Base-by-base conservation (phyloP, 2,113 vertebrate genomes). In the Amblyopsis rosae region DNA sequence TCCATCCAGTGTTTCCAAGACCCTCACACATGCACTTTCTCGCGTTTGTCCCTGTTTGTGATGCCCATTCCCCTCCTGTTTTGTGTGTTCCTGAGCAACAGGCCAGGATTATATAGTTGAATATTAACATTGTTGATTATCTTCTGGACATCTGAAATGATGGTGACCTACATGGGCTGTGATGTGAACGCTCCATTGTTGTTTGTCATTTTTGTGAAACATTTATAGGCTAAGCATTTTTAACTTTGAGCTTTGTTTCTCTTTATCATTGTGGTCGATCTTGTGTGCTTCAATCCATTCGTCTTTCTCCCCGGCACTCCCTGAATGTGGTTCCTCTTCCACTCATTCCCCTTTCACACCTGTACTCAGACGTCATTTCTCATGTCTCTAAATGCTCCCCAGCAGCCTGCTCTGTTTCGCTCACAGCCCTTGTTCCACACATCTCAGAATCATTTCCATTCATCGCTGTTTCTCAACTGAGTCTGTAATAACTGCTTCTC, bases 381-480 rank as follows among this genome's bases (percentile, higher is more conserved):
- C 41, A 70, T 33, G 67, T 77, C 61, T 68, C 35, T 62, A 62
- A 47, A 46, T 35, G 70, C 72, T 63, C 32, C 65, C 65, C 55
- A 62, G 53, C 54, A 55, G 64, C 62, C 16, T 8, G 35, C 11
- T 64, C 70, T 68, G 59, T 61, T 72, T 59, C 62, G 53, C 71
- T 33, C 66, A 59, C 60, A 45, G 19, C 12, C 60, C 67, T 61
- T n/a, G 33, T 54, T 72, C 41, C 50, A 19, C 50, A 1, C 2
- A 12, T 59, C 59, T 74, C 55, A 65, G 77, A 79, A 76, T 54
- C 65, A 63, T 4, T 58, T 58, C 61, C 32, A 26, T 71, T 70
- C 51, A 53, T 63, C 57, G 12, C 12, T 1, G 17, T 2, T 65
- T 67, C 68, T 57, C 65, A 72, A 54, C 2, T 62, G 65, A 78